phyloP scores from a whole-genome alignment of 2,113 vertebrate genomes.

The Dromaius novaehollandiae region DNA sequence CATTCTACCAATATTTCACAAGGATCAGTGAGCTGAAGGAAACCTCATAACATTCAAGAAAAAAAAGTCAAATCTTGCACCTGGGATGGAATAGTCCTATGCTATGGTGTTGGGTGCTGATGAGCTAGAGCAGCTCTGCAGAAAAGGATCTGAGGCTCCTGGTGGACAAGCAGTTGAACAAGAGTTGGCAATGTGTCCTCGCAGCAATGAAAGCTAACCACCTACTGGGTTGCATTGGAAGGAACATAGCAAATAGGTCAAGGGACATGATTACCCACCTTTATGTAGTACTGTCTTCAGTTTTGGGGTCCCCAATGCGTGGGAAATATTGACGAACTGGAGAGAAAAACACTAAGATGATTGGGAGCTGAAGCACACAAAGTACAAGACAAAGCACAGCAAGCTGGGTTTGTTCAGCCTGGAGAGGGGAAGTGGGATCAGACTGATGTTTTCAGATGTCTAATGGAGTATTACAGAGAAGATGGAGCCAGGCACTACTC shows the following conservation, averaged over 20 bases:
- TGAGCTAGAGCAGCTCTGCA: not conserved
- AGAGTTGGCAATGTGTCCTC: not conserved
- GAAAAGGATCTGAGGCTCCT: not conserved
- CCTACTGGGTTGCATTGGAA: too few relatives aligned
- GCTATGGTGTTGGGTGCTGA: not conserved
- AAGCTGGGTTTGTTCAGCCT: not conserved
- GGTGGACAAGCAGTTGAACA: not conserved
- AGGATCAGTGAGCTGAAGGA: not conserved
- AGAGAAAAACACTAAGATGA: not conserved
- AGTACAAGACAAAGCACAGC: not conserved
- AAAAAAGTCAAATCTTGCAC: not conserved
- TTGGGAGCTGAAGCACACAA: not conserved
- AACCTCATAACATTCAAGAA: not conserved
- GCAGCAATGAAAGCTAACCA: not conserved
- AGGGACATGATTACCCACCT: not conserved
- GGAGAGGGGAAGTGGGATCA: not conserved
- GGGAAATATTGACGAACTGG: not conserved
- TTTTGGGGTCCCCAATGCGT: not conserved
- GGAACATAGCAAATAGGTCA: not conserved
- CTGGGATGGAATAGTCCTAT: not conserved
- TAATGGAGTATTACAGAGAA: not conserved
- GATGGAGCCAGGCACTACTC: not conserved
- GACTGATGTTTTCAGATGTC: slow-evolving; percentile 31
- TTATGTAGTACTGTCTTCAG: not conserved
- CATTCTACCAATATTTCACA: not conserved